Percentiles rank a stretch among this genome's conserved stretches.
These are phyloP conservation scores for Myiozetetes cayanensis DNA, from an alignment of 2,113 vertebrate species.

Conservation along the genomic window DNA sequence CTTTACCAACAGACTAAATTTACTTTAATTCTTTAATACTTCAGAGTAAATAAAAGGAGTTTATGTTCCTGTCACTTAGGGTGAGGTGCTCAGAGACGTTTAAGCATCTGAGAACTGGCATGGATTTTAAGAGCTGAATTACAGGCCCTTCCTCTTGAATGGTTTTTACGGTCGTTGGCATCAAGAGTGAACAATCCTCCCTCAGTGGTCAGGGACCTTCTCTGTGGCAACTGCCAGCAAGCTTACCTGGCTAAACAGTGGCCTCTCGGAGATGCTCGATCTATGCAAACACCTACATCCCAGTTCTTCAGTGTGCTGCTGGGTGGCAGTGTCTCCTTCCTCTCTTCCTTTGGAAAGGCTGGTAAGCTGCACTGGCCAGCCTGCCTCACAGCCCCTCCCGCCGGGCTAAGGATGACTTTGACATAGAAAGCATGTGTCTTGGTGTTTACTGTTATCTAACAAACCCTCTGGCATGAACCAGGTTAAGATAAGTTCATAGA, in stretches of 20 bases:
- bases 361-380: neutral
- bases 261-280: neutral
- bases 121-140: neutral
- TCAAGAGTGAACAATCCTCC: neutral
- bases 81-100: neutral
- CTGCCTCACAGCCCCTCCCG: neutral
- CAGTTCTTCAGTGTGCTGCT: neutral
- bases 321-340: conserved; percentile 32
- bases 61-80: neutral
- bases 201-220: neutral
- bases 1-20: neutral
- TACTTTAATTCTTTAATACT: neutral
- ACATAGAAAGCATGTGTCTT: neutral
- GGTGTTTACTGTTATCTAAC: neutral
- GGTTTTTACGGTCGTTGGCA: neutral
- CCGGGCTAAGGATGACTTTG: rapidly evolving
- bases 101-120: neutral
- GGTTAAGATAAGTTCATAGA: neutral
- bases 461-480: neutral
- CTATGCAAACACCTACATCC: neutral
- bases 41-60: neutral
- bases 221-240: neutral
- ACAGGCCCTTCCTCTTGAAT: neutral
- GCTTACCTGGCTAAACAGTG: neutral
- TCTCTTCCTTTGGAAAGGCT: rapidly evolving